phyloP scores from a whole-genome alignment of 2,113 vertebrate species.

The Lonchura striata region DNA sequence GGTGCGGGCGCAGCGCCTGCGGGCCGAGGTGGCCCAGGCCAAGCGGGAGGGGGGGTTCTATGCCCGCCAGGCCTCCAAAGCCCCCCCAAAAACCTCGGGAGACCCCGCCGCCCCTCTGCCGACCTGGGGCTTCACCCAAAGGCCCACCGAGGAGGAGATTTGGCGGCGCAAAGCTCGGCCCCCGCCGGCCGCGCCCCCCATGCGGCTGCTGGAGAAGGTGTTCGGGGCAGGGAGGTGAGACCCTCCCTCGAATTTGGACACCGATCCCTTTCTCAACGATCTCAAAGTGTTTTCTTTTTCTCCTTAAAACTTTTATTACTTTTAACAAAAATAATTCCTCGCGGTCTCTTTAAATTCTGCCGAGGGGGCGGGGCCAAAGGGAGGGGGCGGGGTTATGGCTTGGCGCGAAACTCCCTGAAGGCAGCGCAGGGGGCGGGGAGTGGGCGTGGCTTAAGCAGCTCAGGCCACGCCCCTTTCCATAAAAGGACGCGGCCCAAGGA shows the following conservation, averaged over 20 bases:
- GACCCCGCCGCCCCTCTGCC: background rate
- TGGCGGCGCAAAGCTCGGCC: background rate
- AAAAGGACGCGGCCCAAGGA: background rate
- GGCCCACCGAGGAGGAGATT: background rate
- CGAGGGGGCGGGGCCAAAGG: background rate
- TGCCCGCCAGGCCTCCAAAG: background rate
- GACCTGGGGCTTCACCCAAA: background rate
- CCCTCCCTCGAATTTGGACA: background rate
- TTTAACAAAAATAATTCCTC: background rate
- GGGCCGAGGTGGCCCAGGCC: background rate
- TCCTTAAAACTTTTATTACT: background rate
- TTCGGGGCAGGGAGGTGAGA: background rate
- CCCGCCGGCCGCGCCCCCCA: background rate
- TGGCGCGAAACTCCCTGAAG: background rate
- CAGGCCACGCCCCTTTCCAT: background rate
- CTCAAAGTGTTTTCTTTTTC: background rate
- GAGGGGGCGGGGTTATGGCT: background rate
- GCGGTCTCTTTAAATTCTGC: background rate
- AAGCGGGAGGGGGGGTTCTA: background rate
- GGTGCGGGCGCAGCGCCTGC: background rate
- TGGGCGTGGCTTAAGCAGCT: background rate
- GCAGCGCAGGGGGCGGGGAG: background rate
- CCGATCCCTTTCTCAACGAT: background rate
- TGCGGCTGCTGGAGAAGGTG: background rate
- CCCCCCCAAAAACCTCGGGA: background rate